Evolutionary conservation across 2,113 vertebrate genomes (phyloP).

Genomic region (Petrocephalus microphthalmus): DNA sequence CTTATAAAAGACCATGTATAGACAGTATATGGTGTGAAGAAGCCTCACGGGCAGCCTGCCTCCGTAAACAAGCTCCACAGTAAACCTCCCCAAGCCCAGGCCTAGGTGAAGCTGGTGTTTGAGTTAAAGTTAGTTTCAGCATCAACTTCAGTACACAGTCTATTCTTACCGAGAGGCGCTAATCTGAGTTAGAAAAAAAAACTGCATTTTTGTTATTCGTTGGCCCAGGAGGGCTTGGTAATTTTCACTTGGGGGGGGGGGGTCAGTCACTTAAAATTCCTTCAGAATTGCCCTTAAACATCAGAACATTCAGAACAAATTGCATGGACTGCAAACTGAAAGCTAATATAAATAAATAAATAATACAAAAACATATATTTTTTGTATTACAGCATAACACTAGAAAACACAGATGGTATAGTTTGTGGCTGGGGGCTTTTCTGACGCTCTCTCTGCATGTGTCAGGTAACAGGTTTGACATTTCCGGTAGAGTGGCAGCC

Average conservation of each 20-base stretch:
- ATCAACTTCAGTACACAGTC: neutral
- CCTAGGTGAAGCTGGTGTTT: neutral
- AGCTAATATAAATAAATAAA: too few relatives aligned
- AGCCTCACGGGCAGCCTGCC: neutral
- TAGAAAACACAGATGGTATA: neutral
- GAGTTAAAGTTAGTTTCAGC: neutral
- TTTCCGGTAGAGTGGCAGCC: neutral
- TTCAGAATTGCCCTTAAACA: neutral
- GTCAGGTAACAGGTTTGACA: neutral
- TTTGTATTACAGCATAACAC: neutral
- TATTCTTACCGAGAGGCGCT: neutral
- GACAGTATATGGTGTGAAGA: neutral
- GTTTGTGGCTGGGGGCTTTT: neutral
- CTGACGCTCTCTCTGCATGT: neutral
- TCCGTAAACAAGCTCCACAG: neutral
- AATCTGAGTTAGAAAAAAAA: neutral
- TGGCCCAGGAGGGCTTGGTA: neutral
- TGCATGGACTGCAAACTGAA: neutral
- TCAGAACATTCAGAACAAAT: neutral
- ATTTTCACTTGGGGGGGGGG: neutral
- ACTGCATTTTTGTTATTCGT: neutral
- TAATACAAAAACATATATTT: neutral
- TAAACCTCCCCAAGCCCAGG: neutral
- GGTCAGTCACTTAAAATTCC: neutral
- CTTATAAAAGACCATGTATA: neutral